Conservation (phyloP, 2,113 vertebrate genomes). For the Pangasianodon hypophthalmus region DNA sequence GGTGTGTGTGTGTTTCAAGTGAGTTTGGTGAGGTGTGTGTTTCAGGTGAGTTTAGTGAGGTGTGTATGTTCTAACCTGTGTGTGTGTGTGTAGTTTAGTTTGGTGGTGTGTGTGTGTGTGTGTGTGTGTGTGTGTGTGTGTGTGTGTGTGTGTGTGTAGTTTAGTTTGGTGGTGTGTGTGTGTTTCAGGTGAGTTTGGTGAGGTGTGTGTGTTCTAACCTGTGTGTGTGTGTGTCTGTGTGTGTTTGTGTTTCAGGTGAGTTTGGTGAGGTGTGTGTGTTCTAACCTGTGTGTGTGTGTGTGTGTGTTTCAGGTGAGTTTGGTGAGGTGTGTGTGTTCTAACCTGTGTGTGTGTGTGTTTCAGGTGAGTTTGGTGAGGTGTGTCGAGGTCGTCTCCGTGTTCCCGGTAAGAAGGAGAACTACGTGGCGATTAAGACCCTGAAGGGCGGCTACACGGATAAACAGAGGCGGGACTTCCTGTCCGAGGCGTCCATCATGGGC, state of each 20-base stretch:
- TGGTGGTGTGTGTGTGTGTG: too few species aligned
- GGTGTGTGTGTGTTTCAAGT: too few species aligned
- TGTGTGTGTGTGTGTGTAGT: neutral
- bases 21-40: neutral
- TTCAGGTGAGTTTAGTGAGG: constrained; percentile 79
- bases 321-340: neutral
- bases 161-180: too few species aligned
- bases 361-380: constrained; percentile 81
- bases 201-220: too few species aligned
- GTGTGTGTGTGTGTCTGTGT: too few species aligned
- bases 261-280: too few species aligned
- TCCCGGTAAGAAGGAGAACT: constrained; percentile 80
- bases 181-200: too few species aligned
- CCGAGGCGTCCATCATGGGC: constrained; percentile 80
- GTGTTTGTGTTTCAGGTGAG: too few species aligned
- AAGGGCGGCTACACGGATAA: constrained; percentile 81
- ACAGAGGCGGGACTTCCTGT: constrained; percentile 79
- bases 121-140: too few species aligned
- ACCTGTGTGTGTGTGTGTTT: neutral
- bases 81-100: neutral
- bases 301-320: neutral
- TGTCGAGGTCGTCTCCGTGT: constrained; percentile 76
- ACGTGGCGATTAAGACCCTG: constrained; percentile 79
- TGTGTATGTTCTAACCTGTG: constrained; percentile 62
- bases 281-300: too few species aligned